phyloP scores from a whole-genome alignment of 2,888 invertebrate genomes.

The Gortyna flavago region DNA sequence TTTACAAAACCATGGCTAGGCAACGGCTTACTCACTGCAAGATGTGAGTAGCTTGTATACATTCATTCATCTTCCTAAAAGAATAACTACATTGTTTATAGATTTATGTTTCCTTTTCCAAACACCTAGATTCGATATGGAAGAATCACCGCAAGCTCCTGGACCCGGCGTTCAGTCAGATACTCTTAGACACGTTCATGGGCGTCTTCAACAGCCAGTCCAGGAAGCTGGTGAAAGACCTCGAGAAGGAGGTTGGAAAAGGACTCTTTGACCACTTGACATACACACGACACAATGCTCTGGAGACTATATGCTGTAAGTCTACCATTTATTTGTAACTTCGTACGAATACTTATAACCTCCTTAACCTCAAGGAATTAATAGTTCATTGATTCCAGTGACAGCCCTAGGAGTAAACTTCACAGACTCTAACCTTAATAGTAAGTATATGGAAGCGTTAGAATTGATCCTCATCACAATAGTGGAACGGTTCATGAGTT shows the following conservation, averaged over 20 bases:
- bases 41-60: constrained; percentile 68
- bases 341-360: neutral
- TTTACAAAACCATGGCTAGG: constrained; percentile 84
- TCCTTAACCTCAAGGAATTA: neutral
- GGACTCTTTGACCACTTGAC: constrained; percentile 80
- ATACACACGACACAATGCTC: constrained; percentile 78
- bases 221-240: constrained; percentile 72
- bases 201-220: constrained; percentile 78
- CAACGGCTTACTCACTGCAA: constrained; percentile 83
- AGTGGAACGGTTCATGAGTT: constrained; percentile 79
- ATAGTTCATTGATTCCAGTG: constrained; percentile 68
- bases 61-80: neutral
- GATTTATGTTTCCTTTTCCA: neutral
- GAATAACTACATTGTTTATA: neutral
- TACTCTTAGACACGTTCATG: constrained; percentile 75
- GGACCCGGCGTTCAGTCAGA: constrained; percentile 78
- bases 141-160: constrained; percentile 78
- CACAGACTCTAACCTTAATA: constrained; percentile 76
- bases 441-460: constrained; percentile 78
- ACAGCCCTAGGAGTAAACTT: constrained; percentile 83
- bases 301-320: constrained; percentile 84
- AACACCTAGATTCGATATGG: constrained; percentile 75
- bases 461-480: constrained; percentile 77
- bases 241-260: constrained; percentile 73
- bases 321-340: constrained; percentile 20